These are phyloP conservation scores for Drosophila pegasa DNA, from an alignment of 2,888 invertebrate genomes.

Conservation along the genomic window DNA sequence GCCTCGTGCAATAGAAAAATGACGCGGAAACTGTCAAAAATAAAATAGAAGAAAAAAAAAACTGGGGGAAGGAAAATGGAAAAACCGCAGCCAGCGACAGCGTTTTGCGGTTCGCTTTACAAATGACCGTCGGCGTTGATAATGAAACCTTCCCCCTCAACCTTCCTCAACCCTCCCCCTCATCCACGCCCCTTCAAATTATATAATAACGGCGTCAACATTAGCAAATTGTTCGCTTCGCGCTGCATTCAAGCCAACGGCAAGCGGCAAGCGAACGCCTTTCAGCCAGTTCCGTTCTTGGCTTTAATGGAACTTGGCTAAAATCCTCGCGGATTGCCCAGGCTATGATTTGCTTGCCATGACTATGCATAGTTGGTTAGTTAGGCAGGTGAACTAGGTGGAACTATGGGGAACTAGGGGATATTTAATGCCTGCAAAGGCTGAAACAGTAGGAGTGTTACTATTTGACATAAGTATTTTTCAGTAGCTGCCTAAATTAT, in stretches of 20 bases:
- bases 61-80: slow-evolving; percentile 20
- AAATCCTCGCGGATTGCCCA: not conserved
- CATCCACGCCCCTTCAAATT: slow-evolving; percentile 55
- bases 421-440: not conserved
- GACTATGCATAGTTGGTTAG: not conserved
- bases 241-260: slow-evolving; percentile 24
- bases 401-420: no score
- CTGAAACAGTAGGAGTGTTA: not conserved
- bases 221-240: slow-evolving; percentile 73
- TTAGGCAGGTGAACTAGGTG: not conserved
- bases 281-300: slow-evolving; percentile 13
- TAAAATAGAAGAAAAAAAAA: slow-evolving; percentile 43
- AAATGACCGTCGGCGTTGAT: slow-evolving; percentile 69
- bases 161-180: not conserved
- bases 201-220: slow-evolving; percentile 78
- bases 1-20: slow-evolving; percentile 68
- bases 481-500: not conserved
- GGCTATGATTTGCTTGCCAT: slow-evolving; percentile 10
- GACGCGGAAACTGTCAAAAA: slow-evolving; percentile 74
- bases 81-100: slow-evolving; percentile 54
- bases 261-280: slow-evolving; percentile 13
- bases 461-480: not conserved
- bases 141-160: slow-evolving; percentile 31
- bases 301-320: slow-evolving; percentile 50
- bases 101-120: slow-evolving; percentile 73